Base-by-base conservation (phyloP, 2,113 vertebrate species). In the Oophaga pumilio region DNA sequence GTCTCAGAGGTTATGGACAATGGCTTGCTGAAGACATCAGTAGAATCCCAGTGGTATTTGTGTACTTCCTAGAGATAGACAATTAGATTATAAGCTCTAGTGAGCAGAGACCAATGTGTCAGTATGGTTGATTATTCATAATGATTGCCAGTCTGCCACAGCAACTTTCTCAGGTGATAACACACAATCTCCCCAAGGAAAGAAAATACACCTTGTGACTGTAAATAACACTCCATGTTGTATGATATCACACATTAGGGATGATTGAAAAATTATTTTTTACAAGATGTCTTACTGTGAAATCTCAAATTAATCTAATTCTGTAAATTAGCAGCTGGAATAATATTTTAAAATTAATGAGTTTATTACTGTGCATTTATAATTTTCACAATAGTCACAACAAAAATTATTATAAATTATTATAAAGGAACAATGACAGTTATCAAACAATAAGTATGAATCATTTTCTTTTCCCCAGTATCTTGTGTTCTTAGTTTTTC, bases 91-190 rank as follows among this genome's bases (percentile, higher is more conserved):
- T 79, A 57, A 57, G 76, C n/a, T 79, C 49, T 26, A 56, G 52
- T 57, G 76, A 79, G 15, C 52, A 57, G n/a, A 53, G 50, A 59
- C 52, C 76, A 79, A 79, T 17, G n/a, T 56, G 76, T 74, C 71
- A 74, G 71, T 49, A 74, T 74, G 71, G 71, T 6, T 74, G 71
- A 74, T 74, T 74, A 56, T 79, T 79, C 76, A 79, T 79, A 78
- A 77, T 77, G 50, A 56, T 56, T 79, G 76, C 76, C 22, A 79
- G 52, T 79, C 50, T 79, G 53, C 50, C 50, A 79, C 13, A 57
- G 26, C 49, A 78, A 28, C 76, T 57, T 24, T 78, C 50, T 4
- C 10, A 79, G 52, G 76, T 79, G 52, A 59, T 57, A 26, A 79
- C 24, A 59, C 22, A n/a, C 14, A 17, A 24, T 22, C 12, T 22